These are phyloP conservation scores for Boloria selene DNA, from an alignment of 2,888 invertebrate genomes.

Conservation along the genomic window DNA sequence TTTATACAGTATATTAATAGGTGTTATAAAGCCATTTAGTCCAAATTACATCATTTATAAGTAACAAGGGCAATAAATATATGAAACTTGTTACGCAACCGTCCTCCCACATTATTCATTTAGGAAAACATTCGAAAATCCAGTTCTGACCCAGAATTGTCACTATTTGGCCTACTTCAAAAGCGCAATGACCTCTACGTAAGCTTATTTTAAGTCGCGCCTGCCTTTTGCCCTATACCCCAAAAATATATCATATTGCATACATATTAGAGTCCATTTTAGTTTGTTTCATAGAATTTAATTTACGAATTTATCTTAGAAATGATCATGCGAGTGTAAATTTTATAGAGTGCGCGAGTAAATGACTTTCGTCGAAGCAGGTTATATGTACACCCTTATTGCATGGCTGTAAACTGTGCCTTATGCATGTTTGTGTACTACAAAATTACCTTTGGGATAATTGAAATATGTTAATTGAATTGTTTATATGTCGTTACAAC, in stretches of 20 bases:
- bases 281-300: slow-evolving; percentile 55
- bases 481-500: too few species aligned
- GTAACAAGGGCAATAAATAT: slow-evolving; percentile 39
- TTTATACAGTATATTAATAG: slow-evolving; percentile 23
- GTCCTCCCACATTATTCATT: slow-evolving; percentile 59
- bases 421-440: slow-evolving; percentile 46
- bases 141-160: slow-evolving; percentile 63
- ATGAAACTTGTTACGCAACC: slow-evolving; percentile 20
- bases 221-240: slow-evolving; percentile 48
- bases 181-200: slow-evolving; percentile 43
- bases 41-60: slow-evolving; percentile 33
- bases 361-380: slow-evolving; percentile 58
- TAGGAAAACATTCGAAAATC: slow-evolving; percentile 61
- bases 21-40: slow-evolving; percentile 29
- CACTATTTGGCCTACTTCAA: slow-evolving; percentile 71
- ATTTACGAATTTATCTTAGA: slow-evolving; percentile 79
- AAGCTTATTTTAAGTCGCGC: slow-evolving; percentile 70
- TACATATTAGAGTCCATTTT: slow-evolving; percentile 49
- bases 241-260: slow-evolving; percentile 48
- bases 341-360: slow-evolving; percentile 70
- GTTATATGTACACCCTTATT: slow-evolving; percentile 29
- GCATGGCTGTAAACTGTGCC: slow-evolving; percentile 45
- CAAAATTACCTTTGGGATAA: slow-evolving; percentile 31
- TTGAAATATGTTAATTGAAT: slow-evolving; percentile 10
- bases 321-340: slow-evolving; percentile 77